phyloP scores from a whole-genome alignment of 2,888 invertebrate species.

The Papilio demoleus region DNA sequence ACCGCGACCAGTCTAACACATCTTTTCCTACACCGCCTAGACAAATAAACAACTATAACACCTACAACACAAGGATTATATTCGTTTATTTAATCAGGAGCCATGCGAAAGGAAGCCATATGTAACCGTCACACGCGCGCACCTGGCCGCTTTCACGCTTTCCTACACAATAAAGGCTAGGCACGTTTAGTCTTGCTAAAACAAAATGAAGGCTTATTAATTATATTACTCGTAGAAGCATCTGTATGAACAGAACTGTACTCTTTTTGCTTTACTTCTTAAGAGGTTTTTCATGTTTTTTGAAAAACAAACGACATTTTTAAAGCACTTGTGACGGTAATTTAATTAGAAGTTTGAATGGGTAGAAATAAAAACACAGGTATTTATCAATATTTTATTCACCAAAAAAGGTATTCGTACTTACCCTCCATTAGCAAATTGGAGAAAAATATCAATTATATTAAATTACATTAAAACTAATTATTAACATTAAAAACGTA shows the following conservation, averaged over 20 bases:
- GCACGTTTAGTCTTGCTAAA: slow-evolving; percentile 36
- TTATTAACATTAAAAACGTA: slow-evolving; percentile 80
- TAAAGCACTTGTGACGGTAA: no score
- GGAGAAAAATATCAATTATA: slow-evolving; percentile 74
- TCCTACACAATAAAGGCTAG: neutral
- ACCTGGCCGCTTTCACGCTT: slow-evolving; percentile 41
- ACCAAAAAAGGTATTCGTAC: slow-evolving; percentile 74
- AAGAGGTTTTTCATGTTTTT: no score
- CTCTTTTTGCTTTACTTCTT: no score
- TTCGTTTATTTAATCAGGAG: slow-evolving; percentile 42
- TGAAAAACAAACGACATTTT: no score
- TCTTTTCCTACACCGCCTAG: slow-evolving; percentile 44
- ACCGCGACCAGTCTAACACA: slow-evolving; percentile 57
- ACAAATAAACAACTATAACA: slow-evolving; percentile 53
- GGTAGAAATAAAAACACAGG: slow-evolving; percentile 55
- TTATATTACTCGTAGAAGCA: no score
- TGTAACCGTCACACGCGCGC: slow-evolving; percentile 53
- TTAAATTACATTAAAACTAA: slow-evolving; percentile 81
- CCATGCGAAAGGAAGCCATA: slow-evolving; percentile 62
- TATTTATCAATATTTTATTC: slow-evolving; percentile 67
- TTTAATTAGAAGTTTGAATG: neutral
- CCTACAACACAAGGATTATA: slow-evolving; percentile 48
- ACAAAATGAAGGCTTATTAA: neutral
- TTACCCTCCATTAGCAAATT: slow-evolving; percentile 65
- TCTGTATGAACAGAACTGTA: no score